Evolutionary conservation across 2,113 vertebrate species (phyloP), one percentile per base, ranked within the genome.

Genomic region (Chrysochloris asiatica): DNA sequence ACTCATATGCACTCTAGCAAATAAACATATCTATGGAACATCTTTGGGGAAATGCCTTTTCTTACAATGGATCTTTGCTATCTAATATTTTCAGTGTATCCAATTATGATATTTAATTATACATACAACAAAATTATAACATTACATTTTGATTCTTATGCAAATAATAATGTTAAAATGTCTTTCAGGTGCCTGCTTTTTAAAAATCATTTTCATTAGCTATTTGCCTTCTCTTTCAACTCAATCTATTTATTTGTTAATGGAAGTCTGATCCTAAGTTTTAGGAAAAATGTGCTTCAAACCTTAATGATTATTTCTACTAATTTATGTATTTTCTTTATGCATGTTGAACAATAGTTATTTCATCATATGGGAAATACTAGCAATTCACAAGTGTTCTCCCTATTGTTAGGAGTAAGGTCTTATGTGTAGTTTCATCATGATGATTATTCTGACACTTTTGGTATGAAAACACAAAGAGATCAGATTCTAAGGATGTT

Each of bases 121-220:
- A 73, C 73, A 33, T 84, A 92, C 88, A 76, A 88, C 54, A 91
- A 91, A 63, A 91, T 90, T 88, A 86, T 91, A 90, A 78, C 91
- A 91, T 93, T 75, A 69, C n/a, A 69, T 92, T 93, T 69, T 61
- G 92, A 84, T 96, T 93, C 79, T 92, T 91, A 96, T 89, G 83
- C 85, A 94, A 89, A 90, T 93, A 41, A 88, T 59, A 90, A 63
- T 65, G 77, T 43, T 75, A 84, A 90, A 82, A 89, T 92, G 87
- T 90, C 63, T 84, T 71, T 83, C 30, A 79, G 75, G 21, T 94
- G 38, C 50, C 76, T 88, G 88, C 61, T 73, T 93, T 86, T 45
- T 48, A 92, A 83, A 96, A 95, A 90, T 77, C 45, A 90, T 94
- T 90, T 94, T 78, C 88, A 80, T 90, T 89, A 54, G 41, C 36